Percentiles rank a stretch among this genome's conserved stretches.
These are phyloP conservation scores for Drosophila multiciliata DNA, from an alignment of 2,888 invertebrate genomes.

Conservation along the genomic window DNA sequence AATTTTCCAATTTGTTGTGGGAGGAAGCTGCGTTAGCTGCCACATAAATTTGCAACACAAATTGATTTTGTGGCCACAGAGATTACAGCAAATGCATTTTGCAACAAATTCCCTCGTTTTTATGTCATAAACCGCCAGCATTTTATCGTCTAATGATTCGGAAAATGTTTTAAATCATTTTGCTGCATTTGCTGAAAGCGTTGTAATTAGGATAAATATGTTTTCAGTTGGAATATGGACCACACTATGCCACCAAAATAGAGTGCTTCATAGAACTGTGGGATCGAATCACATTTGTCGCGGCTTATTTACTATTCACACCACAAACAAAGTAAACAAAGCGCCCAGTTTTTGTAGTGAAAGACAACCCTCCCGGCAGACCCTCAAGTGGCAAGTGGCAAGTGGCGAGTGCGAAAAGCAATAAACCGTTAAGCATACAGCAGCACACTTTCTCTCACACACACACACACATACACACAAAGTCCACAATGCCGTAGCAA, in stretches of 20 bases:
- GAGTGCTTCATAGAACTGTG: conserved; percentile 15
- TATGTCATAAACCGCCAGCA: conserved; percentile 30
- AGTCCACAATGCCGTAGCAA: conserved; percentile 62
- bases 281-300: conserved; percentile 58
- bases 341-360: conserved; percentile 29
- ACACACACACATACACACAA: conserved; percentile 36
- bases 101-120: conserved; percentile 19
- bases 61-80: conserved; percentile 79
- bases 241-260: conserved; percentile 30
- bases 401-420: conserved; percentile 74
- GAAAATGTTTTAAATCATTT: conserved; percentile 60
- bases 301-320: conserved; percentile 78
- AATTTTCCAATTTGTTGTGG: conserved; percentile 53
- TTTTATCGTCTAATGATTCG: conserved; percentile 66
- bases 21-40: conserved; percentile 32
- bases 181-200: conserved; percentile 62
- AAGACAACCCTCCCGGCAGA: conserved; percentile 61
- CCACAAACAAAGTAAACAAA: conserved; percentile 81
- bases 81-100: conserved; percentile 75
- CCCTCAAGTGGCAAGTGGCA: conserved; percentile 50
- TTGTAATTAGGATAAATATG: conserved; percentile 61
- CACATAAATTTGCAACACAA: conserved; percentile 60
- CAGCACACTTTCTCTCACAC: conserved; percentile 25
- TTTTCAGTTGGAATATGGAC: conserved; percentile 22
- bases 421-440: conserved; percentile 70